Percentiles rank a stretch among this genome's conserved stretches.
Evolutionary conservation across 1,140 invertebrate species (phyloP).

Genomic region (Dinothrombium tinctorium): DNA sequence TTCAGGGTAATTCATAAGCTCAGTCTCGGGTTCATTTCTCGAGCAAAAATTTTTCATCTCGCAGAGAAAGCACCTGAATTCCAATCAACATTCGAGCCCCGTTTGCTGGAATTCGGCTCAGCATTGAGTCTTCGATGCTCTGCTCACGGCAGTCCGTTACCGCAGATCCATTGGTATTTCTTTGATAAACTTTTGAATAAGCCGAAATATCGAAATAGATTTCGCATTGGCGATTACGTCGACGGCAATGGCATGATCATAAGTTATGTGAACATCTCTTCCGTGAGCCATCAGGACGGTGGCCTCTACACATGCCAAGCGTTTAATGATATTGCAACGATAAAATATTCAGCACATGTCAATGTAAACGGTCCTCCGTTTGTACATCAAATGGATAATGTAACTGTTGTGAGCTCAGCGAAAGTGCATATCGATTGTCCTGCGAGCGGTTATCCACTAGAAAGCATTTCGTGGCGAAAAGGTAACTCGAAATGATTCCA

Average conservation of each 20-base stretch:
- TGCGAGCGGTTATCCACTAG: constrained; percentile 17
- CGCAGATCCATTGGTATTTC: constrained; percentile 27
- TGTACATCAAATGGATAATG: constrained; percentile 23
- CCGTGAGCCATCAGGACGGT: constrained; percentile 13
- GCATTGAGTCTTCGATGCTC: constrained; percentile 50
- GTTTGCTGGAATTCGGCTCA: not conserved
- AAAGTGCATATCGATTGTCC: constrained; percentile 20
- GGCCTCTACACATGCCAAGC: constrained; percentile 1
- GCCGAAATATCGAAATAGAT: not conserved
- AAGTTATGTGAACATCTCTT: constrained; percentile 26
- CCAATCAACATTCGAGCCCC: not conserved
- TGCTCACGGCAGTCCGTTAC: constrained; percentile 51
- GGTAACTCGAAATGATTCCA: constrained; percentile 17
- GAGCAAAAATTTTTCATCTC: not conserved
- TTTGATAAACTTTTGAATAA: constrained; percentile 17
- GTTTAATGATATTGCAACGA: constrained; percentile 4
- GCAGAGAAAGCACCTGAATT: not conserved
- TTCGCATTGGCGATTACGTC: constrained; percentile 17
- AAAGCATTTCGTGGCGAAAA: constrained; percentile 25
- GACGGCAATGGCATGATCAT: constrained; percentile 19
- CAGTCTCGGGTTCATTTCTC: not conserved
- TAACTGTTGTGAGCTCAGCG: constrained; percentile 25
- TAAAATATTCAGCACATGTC: constrained; percentile 16
- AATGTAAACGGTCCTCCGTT: constrained; percentile 21
- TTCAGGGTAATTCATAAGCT: constrained; percentile 21